Percentiles rank a stretch among this genome's conserved stretches.
phyloP scores from a whole-genome alignment of 2,113 vertebrate species.

The Paedocypris sp. region DNA sequence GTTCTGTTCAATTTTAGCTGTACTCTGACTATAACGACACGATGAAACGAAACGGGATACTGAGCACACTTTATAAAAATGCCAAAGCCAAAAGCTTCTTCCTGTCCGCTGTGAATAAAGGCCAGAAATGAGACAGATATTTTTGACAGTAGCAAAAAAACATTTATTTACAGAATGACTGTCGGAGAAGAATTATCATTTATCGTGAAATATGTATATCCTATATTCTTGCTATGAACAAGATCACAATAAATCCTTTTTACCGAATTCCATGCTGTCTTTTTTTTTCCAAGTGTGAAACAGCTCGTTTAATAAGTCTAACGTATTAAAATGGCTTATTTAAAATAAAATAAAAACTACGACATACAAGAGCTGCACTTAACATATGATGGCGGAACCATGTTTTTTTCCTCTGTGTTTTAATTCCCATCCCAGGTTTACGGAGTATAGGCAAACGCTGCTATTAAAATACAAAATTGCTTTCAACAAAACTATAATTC shows the following conservation, averaged over 20 bases:
- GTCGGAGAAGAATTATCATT: constrained; percentile 41
- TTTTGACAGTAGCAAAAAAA: constrained; percentile 48
- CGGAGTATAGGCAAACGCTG: too few species aligned
- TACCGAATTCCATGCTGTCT: not conserved
- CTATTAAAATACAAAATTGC: too few species aligned
- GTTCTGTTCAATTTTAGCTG: not conserved
- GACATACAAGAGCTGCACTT: not conserved
- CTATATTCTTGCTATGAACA: constrained; percentile 40
- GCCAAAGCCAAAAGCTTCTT: constrained; percentile 3
- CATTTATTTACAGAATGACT: constrained; percentile 49
- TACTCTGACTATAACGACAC: not conserved
- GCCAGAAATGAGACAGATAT: constrained; percentile 47
- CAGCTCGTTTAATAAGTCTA: too few species aligned
- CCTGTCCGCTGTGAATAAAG: constrained; percentile 32
- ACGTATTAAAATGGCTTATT: too few species aligned
- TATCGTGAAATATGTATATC: constrained; percentile 41
- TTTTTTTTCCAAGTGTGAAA: not conserved
- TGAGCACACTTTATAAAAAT: constrained; percentile 36
- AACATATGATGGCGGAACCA: not conserved
- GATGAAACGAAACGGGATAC: constrained; percentile 11
- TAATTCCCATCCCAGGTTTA: too few species aligned
- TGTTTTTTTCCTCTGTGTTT: too few species aligned
- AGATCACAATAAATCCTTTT: constrained; percentile 15
- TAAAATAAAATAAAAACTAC: too few species aligned
- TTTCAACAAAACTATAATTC: too few species aligned